Evolutionary conservation across 2,113 vertebrate species (phyloP).

Genomic region (Chlamydotis undulata): DNA sequence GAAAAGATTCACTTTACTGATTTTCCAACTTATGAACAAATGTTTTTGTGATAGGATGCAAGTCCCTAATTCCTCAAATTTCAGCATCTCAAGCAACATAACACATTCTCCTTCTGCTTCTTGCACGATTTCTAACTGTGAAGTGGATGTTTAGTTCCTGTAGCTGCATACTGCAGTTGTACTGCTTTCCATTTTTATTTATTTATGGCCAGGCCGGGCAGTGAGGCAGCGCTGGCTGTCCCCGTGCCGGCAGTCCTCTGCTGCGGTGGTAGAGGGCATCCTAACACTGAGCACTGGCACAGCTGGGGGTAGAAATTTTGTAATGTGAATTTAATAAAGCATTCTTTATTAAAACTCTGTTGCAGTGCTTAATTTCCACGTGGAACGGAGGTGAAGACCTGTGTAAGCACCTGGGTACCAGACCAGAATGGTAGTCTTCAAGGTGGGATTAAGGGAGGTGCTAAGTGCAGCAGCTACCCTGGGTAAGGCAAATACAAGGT

Average conservation of each 20-base stretch:
- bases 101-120: not conserved
- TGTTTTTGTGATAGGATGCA: not conserved
- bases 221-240: not conserved
- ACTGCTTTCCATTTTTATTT: too few species aligned
- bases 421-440: not conserved
- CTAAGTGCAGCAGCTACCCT: too few species aligned
- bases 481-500: not conserved
- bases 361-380: not conserved
- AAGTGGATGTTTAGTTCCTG: not conserved
- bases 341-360: not conserved
- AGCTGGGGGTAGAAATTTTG: not conserved
- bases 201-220: not conserved
- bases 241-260: not conserved
- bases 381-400: not conserved
- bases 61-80: not conserved
- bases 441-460: not conserved
- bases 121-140: not conserved
- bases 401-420: not conserved
- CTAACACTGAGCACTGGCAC: not conserved
- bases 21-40: not conserved
- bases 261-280: not conserved
- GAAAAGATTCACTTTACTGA: not conserved
- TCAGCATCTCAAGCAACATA: not conserved
- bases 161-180: not conserved
- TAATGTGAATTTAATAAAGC: constrained; percentile 32